Percentiles rank a stretch among this genome's conserved stretches.
Conservation (phyloP, 1,140 invertebrate species). For the Drosophila paulistorum region DNA sequence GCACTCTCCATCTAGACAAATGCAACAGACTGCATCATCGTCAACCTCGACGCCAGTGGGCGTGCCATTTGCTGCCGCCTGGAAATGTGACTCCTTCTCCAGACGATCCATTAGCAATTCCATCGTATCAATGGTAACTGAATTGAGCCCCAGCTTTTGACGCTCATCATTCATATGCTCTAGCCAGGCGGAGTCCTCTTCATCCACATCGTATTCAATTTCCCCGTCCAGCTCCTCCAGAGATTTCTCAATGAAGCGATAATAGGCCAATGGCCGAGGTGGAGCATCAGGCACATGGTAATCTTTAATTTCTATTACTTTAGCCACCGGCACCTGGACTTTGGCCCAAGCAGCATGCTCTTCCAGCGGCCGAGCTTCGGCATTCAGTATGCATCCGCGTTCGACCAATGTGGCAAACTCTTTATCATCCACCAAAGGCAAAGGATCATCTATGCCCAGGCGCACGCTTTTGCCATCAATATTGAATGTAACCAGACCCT, state of each 20-base stretch:
- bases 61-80: conserved; percentile 83
- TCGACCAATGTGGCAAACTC: conserved; percentile 85
- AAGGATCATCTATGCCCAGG: conserved; percentile 85
- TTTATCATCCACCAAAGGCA: conserved; percentile 87
- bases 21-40: conserved; percentile 99
- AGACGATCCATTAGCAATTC: conserved; percentile 98
- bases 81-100: conserved; percentile 99
- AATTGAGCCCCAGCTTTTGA: conserved; percentile 86
- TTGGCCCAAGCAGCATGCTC: conserved; percentile 84
- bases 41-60: conserved; percentile 92
- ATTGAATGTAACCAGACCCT: conserved; percentile 93
- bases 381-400: conserved; percentile 82
- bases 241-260: conserved; percentile 96
- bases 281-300: conserved; percentile 92
- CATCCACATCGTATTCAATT: conserved; percentile 98
- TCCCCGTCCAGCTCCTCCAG: conserved; percentile 96
- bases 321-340: conserved; percentile 91
- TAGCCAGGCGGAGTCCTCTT: conserved; percentile 97
- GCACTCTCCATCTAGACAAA: conserved; percentile 97
- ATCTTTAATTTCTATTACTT: conserved; percentile 90
- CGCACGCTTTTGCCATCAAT: conserved; percentile 88
- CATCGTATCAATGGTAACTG: conserved; percentile 93
- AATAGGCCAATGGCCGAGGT: conserved; percentile 90
- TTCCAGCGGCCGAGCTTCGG: conserved; percentile 84
- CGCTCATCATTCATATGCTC: conserved; percentile 93